Base-by-base conservation (phyloP, 2,888 invertebrate genomes). In the Acanthosepion pharaonis region DNA sequence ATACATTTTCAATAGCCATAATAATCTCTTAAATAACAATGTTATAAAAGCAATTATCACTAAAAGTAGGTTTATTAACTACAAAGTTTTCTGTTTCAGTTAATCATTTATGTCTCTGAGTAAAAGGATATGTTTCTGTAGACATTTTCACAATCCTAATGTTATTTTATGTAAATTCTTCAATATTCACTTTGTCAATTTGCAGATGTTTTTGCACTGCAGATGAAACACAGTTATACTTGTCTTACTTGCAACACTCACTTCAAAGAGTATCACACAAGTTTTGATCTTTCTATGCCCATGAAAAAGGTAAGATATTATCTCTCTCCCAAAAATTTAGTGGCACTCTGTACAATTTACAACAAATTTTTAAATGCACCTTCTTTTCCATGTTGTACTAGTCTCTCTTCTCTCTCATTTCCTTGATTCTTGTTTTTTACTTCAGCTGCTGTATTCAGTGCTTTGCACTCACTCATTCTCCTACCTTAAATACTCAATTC, bases 191-290 rank as follows among this genome's bases (percentile, higher is more conserved):
- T 78, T n/a, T 11, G 0, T 78, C n/a, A 11, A 33, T 15, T 93
- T 93, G 5, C 93, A 93, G 93, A 93, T 93, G 53, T 93, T 25
- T 93, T 93, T 53, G 93, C 93, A n/a, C 28, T 93, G n/a, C 93
- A 93, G 93, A 93, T 93, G n/a, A 93, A 93, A 20, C 93, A 93
- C 93, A 93, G n/a, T 49, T 93, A 93, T 33, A n/a, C 49, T 18
- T 93, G 93, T 51, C 93, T 93, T 51, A 53, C 49, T n/a, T 93
- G 93, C 49, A 53, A 93, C 11, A 53, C 93, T 49, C 49, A 93
- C 49, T 93, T n/a, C 28, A 93, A 51, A 2, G 93, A 93, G 28
- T 93, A 93, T 53, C 93, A 93, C 93, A 93, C 93, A 6, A 53
- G 93, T 28, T 93, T 93, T 93, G 93, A 93, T 93, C 49, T 93